Evolutionary conservation across 2,888 invertebrate species (phyloP), one percentile per base, ranked within the genome.

Genomic region (Lepidochrysops patricia): DNA sequence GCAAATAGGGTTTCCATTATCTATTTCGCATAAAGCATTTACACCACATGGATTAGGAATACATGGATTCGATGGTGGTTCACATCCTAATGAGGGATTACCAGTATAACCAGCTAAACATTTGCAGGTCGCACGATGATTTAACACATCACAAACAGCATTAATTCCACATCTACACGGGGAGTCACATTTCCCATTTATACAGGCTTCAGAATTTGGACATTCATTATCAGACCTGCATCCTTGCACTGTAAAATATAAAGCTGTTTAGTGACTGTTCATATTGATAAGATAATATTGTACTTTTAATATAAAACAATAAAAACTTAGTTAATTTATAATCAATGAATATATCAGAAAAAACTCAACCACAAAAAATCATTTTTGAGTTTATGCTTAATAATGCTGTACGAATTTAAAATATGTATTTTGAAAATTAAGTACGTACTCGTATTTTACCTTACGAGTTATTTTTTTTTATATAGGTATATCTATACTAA

Each of bases 21-120:
- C 95, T 57, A 93, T 91, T 84, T 96, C 96, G 75, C 97, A 97
- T 65, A 94, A 82, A 1, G 97, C 96, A 72, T 95, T 94, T 1
- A 90, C 82, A n/a, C 97, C 97, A 71, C 96, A 97, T n/a, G 96
- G 96, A 80, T 94, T 96, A 25, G 95, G 95, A 64, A 92, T 89
- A 72, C 96, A 97, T 1, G 95, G 95, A 78, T 96, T 94, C 29
- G 87, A 79, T n/a, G 95, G 94, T 68, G 92, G 91, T 72, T 91
- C 91, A 76, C 97, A 96, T 58, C 92, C 93, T 58, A 91, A 74
- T 59, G 90, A 81, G 13, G 97, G 94, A 82, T 95, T 94, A 29
- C 97, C 97, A 58, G 91, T 90, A 76, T 95, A 97, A 32, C 96
- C 97, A 26, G 92, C 90, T 50, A 94, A 91, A 77, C 97, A 97